These are phyloP conservation scores for Nesogale talazaci DNA, from an alignment of 2,113 vertebrate genomes.

Conservation along the genomic window DNA sequence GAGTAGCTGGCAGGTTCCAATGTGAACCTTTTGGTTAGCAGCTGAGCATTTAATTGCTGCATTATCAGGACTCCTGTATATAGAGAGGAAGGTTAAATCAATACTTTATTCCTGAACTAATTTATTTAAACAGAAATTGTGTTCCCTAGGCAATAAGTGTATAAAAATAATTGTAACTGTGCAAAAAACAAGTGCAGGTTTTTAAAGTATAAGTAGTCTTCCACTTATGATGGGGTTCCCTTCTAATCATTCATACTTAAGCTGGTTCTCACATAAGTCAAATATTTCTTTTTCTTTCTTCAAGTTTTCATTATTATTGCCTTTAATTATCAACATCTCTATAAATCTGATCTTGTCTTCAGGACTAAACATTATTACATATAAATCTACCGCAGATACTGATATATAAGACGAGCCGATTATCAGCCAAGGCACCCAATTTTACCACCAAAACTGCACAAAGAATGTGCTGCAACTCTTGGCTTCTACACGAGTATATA, in stretches of 20 bases:
- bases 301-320: background rate
- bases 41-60: background rate
- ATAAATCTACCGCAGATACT: background rate
- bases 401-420: no score
- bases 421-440: no score
- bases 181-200: slow-evolving; percentile 55
- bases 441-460: no score
- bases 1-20: background rate
- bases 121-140: background rate
- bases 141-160: slow-evolving; percentile 27
- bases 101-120: background rate
- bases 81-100: background rate
- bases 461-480: no score
- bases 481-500: no score
- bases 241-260: background rate
- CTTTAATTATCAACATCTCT: background rate
- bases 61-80: background rate
- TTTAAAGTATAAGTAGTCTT: slow-evolving; percentile 26
- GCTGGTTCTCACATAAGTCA: background rate
- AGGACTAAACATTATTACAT: background rate
- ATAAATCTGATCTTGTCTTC: background rate
- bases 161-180: slow-evolving; percentile 53
- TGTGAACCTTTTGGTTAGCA: background rate
- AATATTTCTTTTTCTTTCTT: background rate
- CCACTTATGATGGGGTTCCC: background rate